Conservation (phyloP, 2,113 vertebrate genomes). For the Mixornis gularis region DNA sequence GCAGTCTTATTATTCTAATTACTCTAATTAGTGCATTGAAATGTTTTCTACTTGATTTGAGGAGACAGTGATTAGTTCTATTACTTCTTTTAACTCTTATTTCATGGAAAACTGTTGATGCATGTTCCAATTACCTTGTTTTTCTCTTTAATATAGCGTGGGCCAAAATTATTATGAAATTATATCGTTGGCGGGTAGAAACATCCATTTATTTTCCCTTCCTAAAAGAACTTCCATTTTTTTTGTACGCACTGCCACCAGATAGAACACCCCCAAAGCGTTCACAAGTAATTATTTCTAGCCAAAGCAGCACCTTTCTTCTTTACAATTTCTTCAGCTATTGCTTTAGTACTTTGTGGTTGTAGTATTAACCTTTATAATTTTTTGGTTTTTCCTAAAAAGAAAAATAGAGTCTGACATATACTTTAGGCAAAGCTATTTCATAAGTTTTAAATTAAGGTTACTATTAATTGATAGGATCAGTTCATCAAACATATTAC, state of each 20-base stretch:
- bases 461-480: slow-evolving; percentile 73
- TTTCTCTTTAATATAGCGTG: slow-evolving; percentile 61
- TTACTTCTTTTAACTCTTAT: slow-evolving; percentile 80
- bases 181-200: background rate
- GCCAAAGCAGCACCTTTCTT: background rate
- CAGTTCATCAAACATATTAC: slow-evolving; percentile 68
- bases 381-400: background rate
- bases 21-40: slow-evolving; percentile 85
- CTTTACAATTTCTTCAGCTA: background rate
- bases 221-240: slow-evolving; percentile 9
- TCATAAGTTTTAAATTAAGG: slow-evolving; percentile 63
- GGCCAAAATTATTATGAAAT: slow-evolving; percentile 59
- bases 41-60: slow-evolving; percentile 85
- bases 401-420: background rate
- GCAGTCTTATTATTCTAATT: slow-evolving; percentile 87
- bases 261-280: background rate
- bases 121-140: slow-evolving; percentile 72
- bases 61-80: slow-evolving; percentile 80
- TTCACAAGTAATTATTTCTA: background rate
- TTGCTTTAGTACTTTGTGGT: background rate
- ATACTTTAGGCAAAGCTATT: slow-evolving; percentile 45
- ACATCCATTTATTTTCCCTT: slow-evolving; percentile 31
- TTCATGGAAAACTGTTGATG: slow-evolving; percentile 75
- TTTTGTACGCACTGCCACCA: background rate
- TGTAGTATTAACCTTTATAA: background rate